These are phyloP conservation scores for Heliconius eleuchia DNA, from an alignment of 1,140 invertebrate species.

Conservation along the genomic window DNA sequence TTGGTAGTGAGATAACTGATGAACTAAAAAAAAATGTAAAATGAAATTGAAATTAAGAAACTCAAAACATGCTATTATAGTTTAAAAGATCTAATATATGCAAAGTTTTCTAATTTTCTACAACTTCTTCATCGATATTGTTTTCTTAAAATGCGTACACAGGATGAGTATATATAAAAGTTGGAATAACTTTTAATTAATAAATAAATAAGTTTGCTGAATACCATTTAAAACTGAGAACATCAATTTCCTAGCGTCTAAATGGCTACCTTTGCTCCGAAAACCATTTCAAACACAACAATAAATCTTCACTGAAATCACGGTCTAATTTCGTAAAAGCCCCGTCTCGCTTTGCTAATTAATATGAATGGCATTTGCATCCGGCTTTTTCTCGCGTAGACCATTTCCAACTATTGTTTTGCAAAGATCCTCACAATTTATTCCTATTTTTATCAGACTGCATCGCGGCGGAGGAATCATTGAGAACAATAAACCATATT, in stretches of 20 bases:
- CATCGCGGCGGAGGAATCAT: constrained; percentile 60
- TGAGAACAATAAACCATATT: constrained; percentile 68
- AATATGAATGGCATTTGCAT: constrained; percentile 82
- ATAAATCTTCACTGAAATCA: constrained; percentile 81
- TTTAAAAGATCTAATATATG: no score
- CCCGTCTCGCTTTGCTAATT: constrained; percentile 81
- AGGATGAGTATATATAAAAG: neutral
- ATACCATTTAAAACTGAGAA: constrained; percentile 76
- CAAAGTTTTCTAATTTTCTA: neutral
- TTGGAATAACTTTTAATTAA: constrained; percentile 17
- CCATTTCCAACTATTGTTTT: constrained; percentile 81
- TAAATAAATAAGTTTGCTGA: constrained; percentile 64
- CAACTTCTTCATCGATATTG: neutral
- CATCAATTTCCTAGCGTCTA: constrained; percentile 72
- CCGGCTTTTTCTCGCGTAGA: constrained; percentile 80
- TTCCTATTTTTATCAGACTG: constrained; percentile 75
- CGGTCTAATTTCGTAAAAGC: constrained; percentile 81
- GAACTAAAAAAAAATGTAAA: no score
- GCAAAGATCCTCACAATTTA: constrained; percentile 79
- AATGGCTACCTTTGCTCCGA: constrained; percentile 77
- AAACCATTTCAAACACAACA: constrained; percentile 79
- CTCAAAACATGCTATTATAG: no score
- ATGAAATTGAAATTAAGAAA: no score
- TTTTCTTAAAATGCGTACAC: no score
- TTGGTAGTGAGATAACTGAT: no score